Evolutionary conservation across 2,888 invertebrate species (phyloP).

Genomic region (Melanotus villosus): DNA sequence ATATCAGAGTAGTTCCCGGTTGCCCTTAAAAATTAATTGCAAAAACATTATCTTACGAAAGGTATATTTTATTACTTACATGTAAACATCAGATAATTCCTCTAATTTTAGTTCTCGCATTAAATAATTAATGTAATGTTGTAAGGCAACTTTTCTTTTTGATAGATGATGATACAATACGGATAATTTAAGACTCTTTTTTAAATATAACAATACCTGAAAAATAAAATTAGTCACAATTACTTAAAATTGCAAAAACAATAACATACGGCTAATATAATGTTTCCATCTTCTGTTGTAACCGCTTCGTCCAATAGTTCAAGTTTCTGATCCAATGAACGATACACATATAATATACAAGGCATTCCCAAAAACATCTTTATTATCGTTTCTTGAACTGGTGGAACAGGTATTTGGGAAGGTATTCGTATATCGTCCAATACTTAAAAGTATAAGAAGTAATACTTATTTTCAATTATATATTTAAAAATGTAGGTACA

Average conservation of each 20-base stretch:
- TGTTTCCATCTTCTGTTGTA: constrained; percentile 82
- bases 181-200: constrained; percentile 79
- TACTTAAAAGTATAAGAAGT: constrained; percentile 62
- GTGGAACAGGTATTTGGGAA: constrained; percentile 54
- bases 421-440: constrained; percentile 67
- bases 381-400: constrained; percentile 69
- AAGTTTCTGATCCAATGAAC: constrained; percentile 76
- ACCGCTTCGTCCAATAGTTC: constrained; percentile 81
- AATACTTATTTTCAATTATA: neutral
- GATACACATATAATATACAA: constrained; percentile 68
- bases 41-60: neutral
- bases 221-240: constrained; percentile 52
- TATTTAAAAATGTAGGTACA: neutral
- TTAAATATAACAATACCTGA: constrained; percentile 82
- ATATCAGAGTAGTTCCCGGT: constrained; percentile 59
- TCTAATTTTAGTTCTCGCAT: constrained; percentile 76
- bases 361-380: constrained; percentile 71
- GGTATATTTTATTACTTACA: constrained; percentile 71
- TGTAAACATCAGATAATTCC: constrained; percentile 81
- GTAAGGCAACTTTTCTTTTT: constrained; percentile 79
- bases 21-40: constrained; percentile 56
- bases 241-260: constrained; percentile 28
- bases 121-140: constrained; percentile 83
- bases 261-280: constrained; percentile 76
- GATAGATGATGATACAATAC: constrained; percentile 80